Evolutionary conservation across 2,888 invertebrate genomes (phyloP), one percentile per base, ranked within the genome.

Genomic region (Nymphalis urticae): DNA sequence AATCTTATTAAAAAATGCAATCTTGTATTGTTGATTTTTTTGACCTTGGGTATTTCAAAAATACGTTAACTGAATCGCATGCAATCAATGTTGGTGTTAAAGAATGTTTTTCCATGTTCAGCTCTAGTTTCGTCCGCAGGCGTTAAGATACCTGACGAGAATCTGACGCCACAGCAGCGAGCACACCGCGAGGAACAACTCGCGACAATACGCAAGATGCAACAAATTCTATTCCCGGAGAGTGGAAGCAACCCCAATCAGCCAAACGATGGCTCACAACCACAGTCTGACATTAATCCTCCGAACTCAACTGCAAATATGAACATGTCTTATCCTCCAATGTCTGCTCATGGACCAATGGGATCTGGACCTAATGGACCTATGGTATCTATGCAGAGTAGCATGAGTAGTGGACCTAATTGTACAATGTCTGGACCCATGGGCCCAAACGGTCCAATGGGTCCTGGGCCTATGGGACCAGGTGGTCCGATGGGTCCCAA

Each of bases 101-200:
- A 71, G 73, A 72, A 72, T 71, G 32, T 72, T 72, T 70, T 72
- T 67, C 54, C 54, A 74, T 73, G 77, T 75, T 75, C 72, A 72
- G 75, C 71, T 71, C 65, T 56, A 76, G 76, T 74, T 53, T 76
- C 76, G 54, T 75, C 77, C 71, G 75, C 86, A 93, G 95, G 96
- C 77, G 97, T 97, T 60, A 97, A 98, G 94, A 97, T 98, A 82
- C 98, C 98, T 77, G 98, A 98, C 89, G 98, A 98, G 90, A 98
- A 98, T 89, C 93, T 99, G 78, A 99, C 99, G 65, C 98, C 98
- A 48, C 98, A 98, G 85, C 98, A 99, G 86, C 94, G 98, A 66
- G 97, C 98, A 73, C 97, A 98, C 85, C 94, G 99, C 71, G 98
- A 98, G 88, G 97, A 97, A 81, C 97, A 98, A 81, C 92, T 99